Base-by-base conservation (phyloP, 2,888 invertebrate species). In the Stenichneumon culpator region DNA sequence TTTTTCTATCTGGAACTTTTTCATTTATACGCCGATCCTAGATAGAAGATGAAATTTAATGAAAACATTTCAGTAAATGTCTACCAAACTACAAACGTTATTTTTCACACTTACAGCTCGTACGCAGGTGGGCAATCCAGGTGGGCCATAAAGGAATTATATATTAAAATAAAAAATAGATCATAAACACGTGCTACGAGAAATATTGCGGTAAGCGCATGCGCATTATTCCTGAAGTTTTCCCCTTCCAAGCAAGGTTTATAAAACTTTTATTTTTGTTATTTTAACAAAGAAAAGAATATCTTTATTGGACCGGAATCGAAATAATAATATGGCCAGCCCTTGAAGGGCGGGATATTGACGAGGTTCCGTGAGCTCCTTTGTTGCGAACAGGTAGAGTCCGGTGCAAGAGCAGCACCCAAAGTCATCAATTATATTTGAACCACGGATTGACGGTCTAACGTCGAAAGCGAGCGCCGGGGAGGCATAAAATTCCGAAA, bases 401-500 rank as follows among this genome's bases (percentile, higher is more conserved):
- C 19, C 19, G 19, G 19, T 57, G 57, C 57, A 22, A 57, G 22
- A 11, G 25, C 22, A 4, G 57, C 57, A 22, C 11, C 25, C 60
- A 60, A 14, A 16, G 60, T 60, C 28, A 32, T 60, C 60, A 28
- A 60, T 60, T 60, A 60, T 28, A 60, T 32, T 28, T 1, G 60
- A 44, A 44, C 25, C 60, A 14, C 4, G 60, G 60, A 60, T 60
- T 16, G 25, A 5, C 28, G 32, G 16, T 60, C 9, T n/a, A 60
- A 60, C 60, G 28, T 32, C 28, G 60, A 28, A n/a, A 16, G 14
- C 7, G 28, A 60, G 60, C 28, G 60, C 28, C 28, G 28, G 60
- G 4, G 16, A 32, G 60, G 60, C 60, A 60, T 60, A 32, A 60
- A 60, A 25, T 25, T 16, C 32, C 60, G 60, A 60, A 60, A 32